Base-by-base conservation (phyloP, 2,113 vertebrate genomes). In the Rhinolophus sinicus region DNA sequence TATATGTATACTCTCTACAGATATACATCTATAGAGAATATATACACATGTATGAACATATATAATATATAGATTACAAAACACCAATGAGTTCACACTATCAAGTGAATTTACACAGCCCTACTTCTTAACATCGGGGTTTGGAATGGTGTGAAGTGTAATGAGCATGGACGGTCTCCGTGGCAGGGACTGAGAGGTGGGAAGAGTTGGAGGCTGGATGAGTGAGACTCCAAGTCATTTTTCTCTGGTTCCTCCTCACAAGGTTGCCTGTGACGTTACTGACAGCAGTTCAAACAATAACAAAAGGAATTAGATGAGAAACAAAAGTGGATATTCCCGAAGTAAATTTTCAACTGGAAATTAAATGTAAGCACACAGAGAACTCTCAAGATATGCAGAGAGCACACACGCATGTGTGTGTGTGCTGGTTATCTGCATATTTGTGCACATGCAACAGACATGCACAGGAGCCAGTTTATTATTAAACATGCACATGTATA, bases 331-430 rank as follows among this genome's bases (percentile, higher is more conserved):
- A 62, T 67, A 81, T 80, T 83, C 60, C 58, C 77, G 19, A 81
- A 90, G 65, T 85, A 88, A 93, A 93, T 96, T 88, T 90, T 89
- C 89, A 93, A 33, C 18, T 58, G 38, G 70, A 95, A 85, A 93
- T 95, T 47, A 90, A 69, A 94, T 33, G 40, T 73, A 95, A 88
- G 30, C 60, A 72, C 18, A 75, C 33, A 60, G 50, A 86, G 35
- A 86, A 85, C 21, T 84, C 35, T 94, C 78, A 75, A 19, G 26
- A 28, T 54, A 70, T 35, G 72, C 72, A 67, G 35, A 89, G 30
- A 92, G 9, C 35, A 64, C 24, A 60, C 4, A 10, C 33, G 0
- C 35, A 33, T 52, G 2, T 44, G 40, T 33, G 38, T 78, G n/a
- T 35, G 13, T 72, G 30, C 40, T 83, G n/a, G 64, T 60, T 90